A percentile compares a stretch with the other conserved stretches of the same genome.
Evolutionary conservation across 1,140 invertebrate species (phyloP).

Genomic region (Nephotettix cincticeps): DNA sequence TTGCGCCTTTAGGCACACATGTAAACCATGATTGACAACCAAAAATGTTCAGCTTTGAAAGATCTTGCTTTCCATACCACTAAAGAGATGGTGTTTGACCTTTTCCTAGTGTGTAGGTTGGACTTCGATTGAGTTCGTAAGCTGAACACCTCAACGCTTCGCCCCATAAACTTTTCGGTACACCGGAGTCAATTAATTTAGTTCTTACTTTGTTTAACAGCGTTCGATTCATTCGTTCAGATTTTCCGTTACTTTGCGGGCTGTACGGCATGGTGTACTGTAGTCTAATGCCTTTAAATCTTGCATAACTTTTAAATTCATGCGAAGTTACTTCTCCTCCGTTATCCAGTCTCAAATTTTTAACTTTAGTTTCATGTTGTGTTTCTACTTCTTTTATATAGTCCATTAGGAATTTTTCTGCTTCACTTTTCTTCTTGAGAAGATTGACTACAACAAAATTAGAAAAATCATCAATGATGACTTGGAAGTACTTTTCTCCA

Average conservation of each 20-base stretch:
- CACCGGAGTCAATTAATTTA: too few species aligned
- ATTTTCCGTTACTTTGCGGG: slow-evolving; percentile 44
- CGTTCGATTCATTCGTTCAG: slow-evolving; percentile 45
- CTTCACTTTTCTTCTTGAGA: background rate
- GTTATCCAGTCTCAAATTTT: slow-evolving; percentile 28
- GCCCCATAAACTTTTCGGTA: slow-evolving; percentile 42
- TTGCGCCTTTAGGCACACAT: slow-evolving; percentile 17
- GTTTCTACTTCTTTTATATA: too few species aligned
- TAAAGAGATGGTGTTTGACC: slow-evolving; percentile 6
- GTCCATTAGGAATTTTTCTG: too few species aligned
- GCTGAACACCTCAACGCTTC: slow-evolving; percentile 39
- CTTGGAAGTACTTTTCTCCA: slow-evolving; percentile 25
- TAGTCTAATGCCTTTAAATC: slow-evolving; percentile 41
- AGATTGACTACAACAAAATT: slow-evolving; percentile 9
- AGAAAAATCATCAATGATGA: slow-evolving; percentile 22
- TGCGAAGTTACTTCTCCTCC: slow-evolving; percentile 29
- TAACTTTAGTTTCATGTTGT: slow-evolving; percentile 3
- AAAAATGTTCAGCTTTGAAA: slow-evolving; percentile 26
- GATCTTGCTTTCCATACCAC: slow-evolving; percentile 23
- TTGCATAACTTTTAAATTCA: slow-evolving; percentile 35
- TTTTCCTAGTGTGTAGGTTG: slow-evolving; percentile 2
- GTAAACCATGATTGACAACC: slow-evolving; percentile 24
- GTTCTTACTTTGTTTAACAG: slow-evolving; percentile 41
- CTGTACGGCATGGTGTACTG: slow-evolving; percentile 41
- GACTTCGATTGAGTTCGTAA: slow-evolving; percentile 30